Evolutionary conservation across 2,797 vertebrate species (phyloP).

Genomic region (Acrossocheilus fasciatus): DNA sequence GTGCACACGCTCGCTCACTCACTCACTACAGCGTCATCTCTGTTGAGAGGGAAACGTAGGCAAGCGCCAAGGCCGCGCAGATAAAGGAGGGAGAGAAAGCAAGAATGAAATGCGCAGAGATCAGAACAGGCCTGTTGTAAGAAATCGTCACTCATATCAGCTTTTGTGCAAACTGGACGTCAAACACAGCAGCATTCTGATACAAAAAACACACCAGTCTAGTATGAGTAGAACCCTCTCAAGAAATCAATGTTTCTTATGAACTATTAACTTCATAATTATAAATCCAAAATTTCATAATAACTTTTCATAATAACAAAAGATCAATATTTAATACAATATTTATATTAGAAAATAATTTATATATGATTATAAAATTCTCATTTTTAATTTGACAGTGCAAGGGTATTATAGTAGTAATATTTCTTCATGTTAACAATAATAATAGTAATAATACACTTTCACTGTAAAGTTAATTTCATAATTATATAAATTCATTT

Average conservation of each 20-base stretch:
- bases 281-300: not conserved
- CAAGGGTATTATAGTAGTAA: not conserved
- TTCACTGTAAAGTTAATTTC: not conserved
- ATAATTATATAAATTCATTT: not conserved
- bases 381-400: not conserved
- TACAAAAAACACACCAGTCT: not conserved
- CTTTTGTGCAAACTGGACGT: not conserved
- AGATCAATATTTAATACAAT: not conserved
- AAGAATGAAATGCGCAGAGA: not conserved
- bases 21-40: slow-evolving; percentile 25
- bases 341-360: not conserved
- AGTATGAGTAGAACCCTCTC: not conserved
- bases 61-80: slow-evolving; percentile 30
- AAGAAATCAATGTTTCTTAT: not conserved
- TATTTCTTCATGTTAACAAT: not conserved
- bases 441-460: not conserved
- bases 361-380: not conserved
- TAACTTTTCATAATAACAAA: not conserved
- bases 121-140: not conserved
- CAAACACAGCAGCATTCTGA: not conserved
- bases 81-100: slow-evolving; percentile 34
- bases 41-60: slow-evolving; percentile 4
- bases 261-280: not conserved
- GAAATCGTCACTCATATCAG: not conserved
- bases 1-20: slow-evolving; percentile 21